Conservation (phyloP, 1,140 invertebrate genomes). For the Oryzaephilus surinamensis region DNA sequence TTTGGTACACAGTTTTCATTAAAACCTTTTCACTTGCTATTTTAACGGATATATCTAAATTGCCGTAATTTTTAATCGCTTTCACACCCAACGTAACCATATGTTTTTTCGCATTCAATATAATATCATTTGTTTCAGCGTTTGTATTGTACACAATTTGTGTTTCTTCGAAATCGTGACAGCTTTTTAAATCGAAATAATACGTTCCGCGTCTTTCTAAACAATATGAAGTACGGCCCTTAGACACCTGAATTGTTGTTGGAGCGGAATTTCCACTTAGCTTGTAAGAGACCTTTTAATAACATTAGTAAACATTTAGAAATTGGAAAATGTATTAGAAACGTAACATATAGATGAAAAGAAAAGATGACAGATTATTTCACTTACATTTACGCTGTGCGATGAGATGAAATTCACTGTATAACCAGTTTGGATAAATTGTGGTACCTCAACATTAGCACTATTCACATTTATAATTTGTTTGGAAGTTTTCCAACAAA, state of each 20-base stretch:
- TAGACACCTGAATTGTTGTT: constrained; percentile 15
- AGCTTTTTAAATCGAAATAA: constrained; percentile 64
- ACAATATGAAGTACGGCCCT: constrained; percentile 44
- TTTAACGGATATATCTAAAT: too few species aligned
- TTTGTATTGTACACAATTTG: constrained; percentile 38
- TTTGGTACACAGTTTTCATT: too few species aligned
- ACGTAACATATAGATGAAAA: too few species aligned
- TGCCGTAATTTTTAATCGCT: constrained; percentile 26
- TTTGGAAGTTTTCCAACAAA: constrained; percentile 62
- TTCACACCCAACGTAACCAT: constrained; percentile 25
- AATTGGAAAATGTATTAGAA: too few species aligned
- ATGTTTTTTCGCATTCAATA: constrained; percentile 34
- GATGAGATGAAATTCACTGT: constrained; percentile 54
- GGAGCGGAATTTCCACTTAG: constrained; percentile 10
- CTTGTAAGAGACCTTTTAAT: constrained; percentile 22
- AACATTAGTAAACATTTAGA: constrained; percentile 9
- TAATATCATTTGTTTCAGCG: constrained; percentile 29
- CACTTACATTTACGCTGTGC: constrained; percentile 55
- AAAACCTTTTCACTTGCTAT: too few species aligned
- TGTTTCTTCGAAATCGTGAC: constrained; percentile 63
- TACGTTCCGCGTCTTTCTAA: constrained; percentile 59
- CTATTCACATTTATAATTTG: constrained; percentile 55
- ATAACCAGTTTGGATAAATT: constrained; percentile 69
- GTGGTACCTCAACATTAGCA: constrained; percentile 51
- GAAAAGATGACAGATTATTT: too few species aligned